Percentiles rank a stretch among this genome's conserved stretches.
Evolutionary conservation across 2,888 invertebrate genomes (phyloP).

Genomic region (Chloromyia formosa): DNA sequence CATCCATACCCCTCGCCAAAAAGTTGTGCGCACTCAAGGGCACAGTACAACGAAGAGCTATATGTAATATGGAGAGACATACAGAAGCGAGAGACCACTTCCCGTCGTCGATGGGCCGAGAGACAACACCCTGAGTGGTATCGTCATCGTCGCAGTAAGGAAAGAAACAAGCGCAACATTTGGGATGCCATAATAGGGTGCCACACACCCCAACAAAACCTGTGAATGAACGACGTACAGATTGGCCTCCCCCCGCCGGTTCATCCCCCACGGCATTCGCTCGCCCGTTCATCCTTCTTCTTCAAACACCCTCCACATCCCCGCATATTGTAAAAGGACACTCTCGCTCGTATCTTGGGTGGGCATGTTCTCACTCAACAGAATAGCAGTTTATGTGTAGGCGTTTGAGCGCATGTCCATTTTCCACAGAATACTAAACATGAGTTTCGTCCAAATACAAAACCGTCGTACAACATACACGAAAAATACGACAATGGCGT

Average conservation of each 20-base stretch:
- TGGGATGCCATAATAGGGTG: constrained; percentile 20
- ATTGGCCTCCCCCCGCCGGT: neutral
- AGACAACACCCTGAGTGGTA: constrained; percentile 5
- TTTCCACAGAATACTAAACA: constrained; percentile 27
- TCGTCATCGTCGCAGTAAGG: neutral
- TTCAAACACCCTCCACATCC: neutral
- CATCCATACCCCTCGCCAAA: neutral
- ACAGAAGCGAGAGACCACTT: neutral
- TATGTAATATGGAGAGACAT: neutral
- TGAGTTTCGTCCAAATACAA: neutral
- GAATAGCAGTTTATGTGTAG: constrained; percentile 1
- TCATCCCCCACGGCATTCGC: neutral
- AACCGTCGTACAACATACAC: neutral
- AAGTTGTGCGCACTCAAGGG: constrained; percentile 26
- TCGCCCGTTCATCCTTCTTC: neutral
- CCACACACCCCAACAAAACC: constrained; percentile 33
- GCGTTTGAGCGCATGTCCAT: constrained; percentile 30
- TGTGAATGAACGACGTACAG: constrained; percentile 33
- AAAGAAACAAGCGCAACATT: neutral
- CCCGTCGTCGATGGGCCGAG: neutral
- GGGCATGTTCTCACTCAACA: too few relatives aligned
- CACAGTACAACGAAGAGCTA: neutral
- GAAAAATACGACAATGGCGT: constrained; percentile 39
- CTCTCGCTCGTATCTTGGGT: neutral
- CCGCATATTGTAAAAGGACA: constrained; percentile 30